Evolutionary conservation across 2,113 vertebrate species (phyloP), one percentile per base, ranked within the genome.

Genomic region (Cebidichthys violaceus): DNA sequence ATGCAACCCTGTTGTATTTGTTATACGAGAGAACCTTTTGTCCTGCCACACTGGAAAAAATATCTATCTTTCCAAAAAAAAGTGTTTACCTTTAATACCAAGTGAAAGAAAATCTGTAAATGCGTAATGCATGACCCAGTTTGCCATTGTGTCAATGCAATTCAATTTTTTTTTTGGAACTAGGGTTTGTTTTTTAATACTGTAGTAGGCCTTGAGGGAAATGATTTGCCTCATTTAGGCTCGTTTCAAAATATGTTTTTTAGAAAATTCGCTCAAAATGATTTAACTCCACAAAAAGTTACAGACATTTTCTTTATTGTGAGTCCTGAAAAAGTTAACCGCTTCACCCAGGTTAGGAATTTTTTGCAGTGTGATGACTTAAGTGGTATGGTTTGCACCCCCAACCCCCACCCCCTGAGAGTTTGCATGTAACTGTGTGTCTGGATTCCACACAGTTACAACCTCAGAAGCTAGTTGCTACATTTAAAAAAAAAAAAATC

Each of bases 41-140:
- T 89, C 18, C 88, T 55, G 4, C 10, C 33, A 60, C 82, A 77
- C 50, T 66, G n/a, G 66, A 74, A 77, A 27, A 73, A 72, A 72
- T 70, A 9, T 47, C 5, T 1, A 1, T 31, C 10, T 57, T 6
- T 45, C 31, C 24, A 68, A 22, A 24, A 61, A 69, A 35, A 70
- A 4, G 9, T 29, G 50, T 11, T 77, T 37, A 10, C n/a, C 29
- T 43, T 29, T 4, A 39, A 45, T 43, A 67, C 11, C 3, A 64
- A 41, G 1, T 29, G 13, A 0, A 47, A n/a, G 47, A 13, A 3
- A 8, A 59, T 57, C 8, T 64, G 24, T 17, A 81, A 41, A 29
- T n/a, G 17, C 17, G 27, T 18, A 0, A 50, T 33, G 15, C 15
- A 14, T 31, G 39, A 45, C 27, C 35, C 22, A 50, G 9, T 45